phyloP scores from a whole-genome alignment of 2,888 invertebrate genomes.

The Meiosimyza decipiens region DNA sequence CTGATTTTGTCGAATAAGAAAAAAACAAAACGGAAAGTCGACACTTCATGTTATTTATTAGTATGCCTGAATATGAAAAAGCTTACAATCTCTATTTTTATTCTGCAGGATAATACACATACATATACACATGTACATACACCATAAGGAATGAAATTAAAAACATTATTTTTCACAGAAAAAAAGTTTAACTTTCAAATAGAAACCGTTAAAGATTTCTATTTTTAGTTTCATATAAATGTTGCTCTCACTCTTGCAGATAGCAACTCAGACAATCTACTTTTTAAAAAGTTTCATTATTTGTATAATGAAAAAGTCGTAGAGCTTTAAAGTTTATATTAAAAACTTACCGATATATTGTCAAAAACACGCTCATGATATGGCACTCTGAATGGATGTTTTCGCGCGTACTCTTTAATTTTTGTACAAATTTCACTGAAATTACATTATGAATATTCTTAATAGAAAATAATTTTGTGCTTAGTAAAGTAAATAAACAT shows the following conservation, averaged over 20 bases:
- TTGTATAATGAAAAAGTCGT: not conserved
- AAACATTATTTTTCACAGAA: too few species aligned
- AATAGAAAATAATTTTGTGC: too few species aligned
- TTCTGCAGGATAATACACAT: not conserved
- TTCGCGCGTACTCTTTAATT: constrained; percentile 77
- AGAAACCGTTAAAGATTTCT: not conserved
- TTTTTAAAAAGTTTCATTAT: too few species aligned
- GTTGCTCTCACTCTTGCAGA: too few species aligned
- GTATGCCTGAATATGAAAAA: not conserved
- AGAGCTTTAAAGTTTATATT: not conserved
- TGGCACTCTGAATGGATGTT: constrained; percentile 81
- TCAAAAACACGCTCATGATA: constrained; percentile 81
- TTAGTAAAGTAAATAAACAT: too few species aligned
- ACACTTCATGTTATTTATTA: too few species aligned
- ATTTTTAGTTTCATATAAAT: not conserved
- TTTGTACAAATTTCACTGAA: constrained; percentile 76
- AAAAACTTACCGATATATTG: constrained; percentile 71
- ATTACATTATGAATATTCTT: constrained; percentile 17
- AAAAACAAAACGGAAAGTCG: too few species aligned
- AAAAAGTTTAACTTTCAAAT: not conserved
- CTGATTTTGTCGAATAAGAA: too few species aligned
- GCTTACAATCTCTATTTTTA: not conserved
- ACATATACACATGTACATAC: not conserved
- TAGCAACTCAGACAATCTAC: not conserved
- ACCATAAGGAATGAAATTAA: too few species aligned